Conservation (phyloP, 1,140 invertebrate genomes). For the Orchestia grillus region DNA sequence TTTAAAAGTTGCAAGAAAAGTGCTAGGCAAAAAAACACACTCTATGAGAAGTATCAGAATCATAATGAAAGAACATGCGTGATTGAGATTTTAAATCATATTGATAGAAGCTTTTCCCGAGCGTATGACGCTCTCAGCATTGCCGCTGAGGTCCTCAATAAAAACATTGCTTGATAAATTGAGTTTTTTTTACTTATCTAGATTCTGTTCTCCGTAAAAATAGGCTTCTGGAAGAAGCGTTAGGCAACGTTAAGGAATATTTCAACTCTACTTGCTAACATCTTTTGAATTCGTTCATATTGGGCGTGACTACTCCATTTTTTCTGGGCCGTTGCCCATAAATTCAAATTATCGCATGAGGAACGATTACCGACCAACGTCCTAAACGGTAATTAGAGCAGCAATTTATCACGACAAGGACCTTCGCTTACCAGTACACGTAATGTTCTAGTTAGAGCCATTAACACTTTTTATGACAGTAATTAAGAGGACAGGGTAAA, state of each 20-base stretch:
- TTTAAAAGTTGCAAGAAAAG: too few relatives aligned
- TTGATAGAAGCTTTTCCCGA: too few relatives aligned
- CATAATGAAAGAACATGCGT: too few relatives aligned
- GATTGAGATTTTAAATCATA: too few relatives aligned
- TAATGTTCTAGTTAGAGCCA: slow-evolving; percentile 7
- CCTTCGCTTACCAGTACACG: slow-evolving; percentile 8
- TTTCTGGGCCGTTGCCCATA: neutral
- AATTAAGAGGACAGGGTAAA: slow-evolving; percentile 40
- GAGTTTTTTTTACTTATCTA: neutral
- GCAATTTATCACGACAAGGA: slow-evolving; percentile 35
- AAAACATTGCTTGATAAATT: neutral
- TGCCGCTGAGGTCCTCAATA: neutral
- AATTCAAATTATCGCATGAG: neutral
- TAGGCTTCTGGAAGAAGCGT: neutral
- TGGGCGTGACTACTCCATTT: neutral
- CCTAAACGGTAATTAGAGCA: slow-evolving; percentile 18
- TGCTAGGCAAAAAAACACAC: too few relatives aligned
- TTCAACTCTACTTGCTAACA: neutral
- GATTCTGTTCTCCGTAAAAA: neutral
- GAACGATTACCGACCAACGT: neutral
- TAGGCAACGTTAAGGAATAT: neutral
- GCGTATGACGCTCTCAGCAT: neutral
- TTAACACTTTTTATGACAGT: slow-evolving; percentile 37
- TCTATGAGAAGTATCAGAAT: too few relatives aligned
- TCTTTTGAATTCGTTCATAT: neutral